phyloP scores from a whole-genome alignment of 2,113 vertebrate genomes.

The Istiophorus platypterus region DNA sequence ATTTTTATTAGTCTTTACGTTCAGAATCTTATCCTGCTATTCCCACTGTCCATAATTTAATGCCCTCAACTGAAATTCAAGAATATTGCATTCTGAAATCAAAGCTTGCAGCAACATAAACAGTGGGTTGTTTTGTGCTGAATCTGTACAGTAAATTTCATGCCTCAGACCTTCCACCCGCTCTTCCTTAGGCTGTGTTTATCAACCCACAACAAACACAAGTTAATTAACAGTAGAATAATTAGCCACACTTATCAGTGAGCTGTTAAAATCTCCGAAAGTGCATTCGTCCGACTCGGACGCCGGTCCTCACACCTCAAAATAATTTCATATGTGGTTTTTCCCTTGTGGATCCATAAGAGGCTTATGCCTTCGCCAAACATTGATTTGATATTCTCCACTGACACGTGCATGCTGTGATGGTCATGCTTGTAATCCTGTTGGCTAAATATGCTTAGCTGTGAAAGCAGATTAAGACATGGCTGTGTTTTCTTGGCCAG shows the following conservation, averaged over 20 bases:
- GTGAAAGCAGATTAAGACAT: conserved; percentile 83
- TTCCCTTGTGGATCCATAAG: conserved; percentile 74
- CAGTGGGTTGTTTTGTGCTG: neutral
- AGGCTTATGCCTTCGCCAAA: conserved; percentile 76
- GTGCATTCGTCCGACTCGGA: conserved; percentile 49
- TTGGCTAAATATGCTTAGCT: conserved; percentile 82
- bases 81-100: conserved; percentile 25
- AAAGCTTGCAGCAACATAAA: neutral
- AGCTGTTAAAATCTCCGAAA: conserved; percentile 57
- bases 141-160: conserved; percentile 31
- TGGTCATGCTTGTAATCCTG: conserved; percentile 84
- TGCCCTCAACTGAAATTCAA: conserved; percentile 1
- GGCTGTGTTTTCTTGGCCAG: conserved; percentile 78
- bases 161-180: conserved; percentile 32
- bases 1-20: neutral
- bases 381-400: conserved; percentile 80
- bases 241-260: conserved; percentile 64
- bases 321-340: conserved; percentile 64
- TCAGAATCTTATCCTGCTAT: neutral
- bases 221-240: conserved; percentile 62
- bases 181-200: conserved; percentile 33
- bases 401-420: conserved; percentile 75
- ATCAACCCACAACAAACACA: conserved; percentile 53
- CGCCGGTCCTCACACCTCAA: conserved; percentile 58
- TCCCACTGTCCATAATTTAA: neutral